Evolutionary conservation across 2,113 vertebrate genomes (phyloP).

Genomic region (Petromus typicus): DNA sequence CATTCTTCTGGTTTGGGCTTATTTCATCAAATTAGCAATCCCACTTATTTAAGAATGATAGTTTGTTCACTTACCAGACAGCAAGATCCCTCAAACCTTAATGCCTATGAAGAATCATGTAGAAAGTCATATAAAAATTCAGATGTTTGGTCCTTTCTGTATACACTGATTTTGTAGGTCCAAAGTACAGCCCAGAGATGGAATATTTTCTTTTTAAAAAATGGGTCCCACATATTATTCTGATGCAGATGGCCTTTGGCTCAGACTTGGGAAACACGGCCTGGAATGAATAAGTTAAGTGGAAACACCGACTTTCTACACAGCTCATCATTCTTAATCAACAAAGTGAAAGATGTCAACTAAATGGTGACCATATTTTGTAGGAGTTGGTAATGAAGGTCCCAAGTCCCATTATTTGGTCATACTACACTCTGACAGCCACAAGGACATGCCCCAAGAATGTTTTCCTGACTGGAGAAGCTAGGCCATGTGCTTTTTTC

Average conservation of each 20-base stretch:
- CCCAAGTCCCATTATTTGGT: neutral
- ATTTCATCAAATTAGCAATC: neutral
- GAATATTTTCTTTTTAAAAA: neutral
- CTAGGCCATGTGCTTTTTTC: neutral
- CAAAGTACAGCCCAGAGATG: neutral
- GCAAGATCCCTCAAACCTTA: neutral
- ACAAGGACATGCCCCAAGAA: neutral
- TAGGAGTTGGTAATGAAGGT: conserved; percentile 46
- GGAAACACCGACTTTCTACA: conserved; percentile 36
- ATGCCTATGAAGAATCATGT: neutral
- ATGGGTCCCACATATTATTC: neutral
- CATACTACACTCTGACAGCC: neutral
- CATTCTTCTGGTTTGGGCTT: neutral
- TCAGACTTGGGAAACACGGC: conserved; percentile 15
- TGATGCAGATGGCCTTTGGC: conserved; percentile 19
- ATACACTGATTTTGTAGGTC: neutral
- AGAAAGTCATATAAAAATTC: neutral
- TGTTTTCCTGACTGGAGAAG: neutral
- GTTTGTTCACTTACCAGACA: neutral
- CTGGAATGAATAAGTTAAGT: conserved; percentile 66
- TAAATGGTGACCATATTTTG: conserved; percentile 63
- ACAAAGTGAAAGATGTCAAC: conserved; percentile 35
- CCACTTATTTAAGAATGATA: neutral
- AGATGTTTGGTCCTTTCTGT: neutral
- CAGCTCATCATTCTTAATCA: conserved; percentile 62